Percentiles rank a stretch among this genome's conserved stretches.
These are phyloP conservation scores for Rhinella marina DNA, from an alignment of 2,797 vertebrate genomes.

Conservation along the genomic window DNA sequence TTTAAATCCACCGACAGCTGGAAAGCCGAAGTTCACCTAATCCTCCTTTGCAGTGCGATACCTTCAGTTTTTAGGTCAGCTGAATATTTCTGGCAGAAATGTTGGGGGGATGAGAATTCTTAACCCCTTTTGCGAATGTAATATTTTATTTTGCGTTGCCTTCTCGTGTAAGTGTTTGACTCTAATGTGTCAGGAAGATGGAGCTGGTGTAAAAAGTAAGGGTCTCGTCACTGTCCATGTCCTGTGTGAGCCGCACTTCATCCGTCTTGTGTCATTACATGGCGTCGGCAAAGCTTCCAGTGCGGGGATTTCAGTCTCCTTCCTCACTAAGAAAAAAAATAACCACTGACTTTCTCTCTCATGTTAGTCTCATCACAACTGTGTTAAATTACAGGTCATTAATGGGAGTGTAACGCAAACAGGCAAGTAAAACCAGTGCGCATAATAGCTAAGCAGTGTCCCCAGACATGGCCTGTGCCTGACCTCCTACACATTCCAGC, in stretches of 20 bases:
- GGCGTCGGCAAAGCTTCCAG: conserved; percentile 60
- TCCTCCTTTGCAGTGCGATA: neutral
- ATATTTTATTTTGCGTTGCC: neutral
- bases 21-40: conserved; percentile 11
- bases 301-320: conserved; percentile 8
- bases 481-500: conserved; percentile 82
- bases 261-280: conserved; percentile 13
- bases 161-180: neutral
- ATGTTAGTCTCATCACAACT: conserved; percentile 72
- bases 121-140: neutral
- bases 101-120: neutral
- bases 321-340: conserved; percentile 24
- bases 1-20: conserved; percentile 21
- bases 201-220: neutral
- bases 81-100: neutral
- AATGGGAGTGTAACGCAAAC: conserved; percentile 88
- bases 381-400: conserved; percentile 96
- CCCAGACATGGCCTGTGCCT: conserved; percentile 74
- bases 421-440: conserved; percentile 89
- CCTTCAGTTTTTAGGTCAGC: conserved; percentile 6
- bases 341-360: conserved; percentile 45
- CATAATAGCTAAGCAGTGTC: conserved; percentile 76
- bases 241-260: conserved; percentile 8
- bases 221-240: conserved; percentile 15
- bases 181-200: no score